Evolutionary conservation across 2,113 vertebrate species (phyloP), one percentile per base, ranked within the genome.

Genomic region (Nothocercus nigrocapillus): DNA sequence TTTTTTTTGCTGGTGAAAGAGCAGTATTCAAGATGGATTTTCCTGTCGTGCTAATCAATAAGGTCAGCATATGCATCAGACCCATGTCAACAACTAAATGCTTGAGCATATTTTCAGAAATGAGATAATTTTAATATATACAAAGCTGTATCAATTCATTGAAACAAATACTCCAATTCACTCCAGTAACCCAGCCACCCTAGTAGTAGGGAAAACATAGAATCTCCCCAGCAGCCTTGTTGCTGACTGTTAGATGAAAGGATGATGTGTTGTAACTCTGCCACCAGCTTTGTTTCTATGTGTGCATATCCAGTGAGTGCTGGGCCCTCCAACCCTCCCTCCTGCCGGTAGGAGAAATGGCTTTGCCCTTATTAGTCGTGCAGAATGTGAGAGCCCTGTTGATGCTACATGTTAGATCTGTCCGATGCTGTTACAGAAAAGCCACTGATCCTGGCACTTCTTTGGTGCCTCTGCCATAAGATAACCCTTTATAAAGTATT

Each of bases 41-140:
- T 51, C 34, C 68, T 88, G 56, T 25, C 0, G 0, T 16, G 67
- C 92, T 96, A 76, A 87, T 82, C 42, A 14, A 58, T 83, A 77
- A 58, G 47, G 38, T 47, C 56, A 62, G 13, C 91, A 61, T 53
- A 63, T 83, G 9, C 80, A 44, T n/a, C 32, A 8, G 30, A 51
- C 38, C 44, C 7, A 13, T 6, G 25, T 2, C 5, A 17, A 42
- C 18, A 80, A 42, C 27, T 30, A 0, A 59, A 13, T 34, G 44
- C 56, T 49, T 49, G 28, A 81, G 15, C 11, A 0, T 85, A 7
- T 87, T 93, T 91, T 77, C 56, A 74, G 81, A 83, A 70, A 30
- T 1, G 1, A 77, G 54, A 78, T 89, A 82, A 86, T 98, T 98
- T 98, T 98, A 98, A 98, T 98, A 94, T 97, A 98, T 98, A 98